Percentiles rank a stretch among this genome's conserved stretches.
phyloP scores from a whole-genome alignment of 1,140 invertebrate species.

The Steinernema khuongi region DNA sequence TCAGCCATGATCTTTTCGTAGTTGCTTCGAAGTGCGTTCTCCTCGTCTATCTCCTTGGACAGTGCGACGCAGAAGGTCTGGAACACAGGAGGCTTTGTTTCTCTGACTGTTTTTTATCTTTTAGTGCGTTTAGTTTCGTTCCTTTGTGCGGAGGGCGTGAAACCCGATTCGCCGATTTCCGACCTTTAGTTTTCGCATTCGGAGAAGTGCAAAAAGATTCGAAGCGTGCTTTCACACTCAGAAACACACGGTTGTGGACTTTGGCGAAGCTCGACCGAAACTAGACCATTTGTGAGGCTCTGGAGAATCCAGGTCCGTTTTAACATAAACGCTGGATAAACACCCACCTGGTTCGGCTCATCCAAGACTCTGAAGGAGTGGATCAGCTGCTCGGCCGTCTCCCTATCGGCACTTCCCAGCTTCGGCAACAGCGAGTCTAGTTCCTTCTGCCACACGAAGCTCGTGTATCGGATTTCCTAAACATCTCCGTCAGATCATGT shows the following conservation, averaged over 20 bases:
- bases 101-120: no score
- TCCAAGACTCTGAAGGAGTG: neutral
- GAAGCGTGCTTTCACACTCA: no score
- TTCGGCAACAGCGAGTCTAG: neutral
- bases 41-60: constrained; percentile 25
- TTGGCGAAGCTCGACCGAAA: no score
- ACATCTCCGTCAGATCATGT: neutral
- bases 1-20: constrained; percentile 28
- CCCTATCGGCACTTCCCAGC: neutral
- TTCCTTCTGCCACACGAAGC: neutral
- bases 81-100: no score
- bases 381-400: neutral
- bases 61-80: neutral
- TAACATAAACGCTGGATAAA: neutral
- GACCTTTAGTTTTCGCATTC: no score
- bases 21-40: constrained; percentile 22
- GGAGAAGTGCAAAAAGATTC: no score
- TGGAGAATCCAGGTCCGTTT: no score
- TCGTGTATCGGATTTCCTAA: neutral
- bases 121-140: no score
- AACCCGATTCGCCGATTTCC: no score
- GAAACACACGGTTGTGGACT: neutral
- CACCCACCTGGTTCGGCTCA: neutral
- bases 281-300: no score
- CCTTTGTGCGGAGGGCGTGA: no score